These are phyloP conservation scores for Sinocyclocheilus grahami DNA, from an alignment of 2,113 vertebrate genomes.

Conservation along the genomic window DNA sequence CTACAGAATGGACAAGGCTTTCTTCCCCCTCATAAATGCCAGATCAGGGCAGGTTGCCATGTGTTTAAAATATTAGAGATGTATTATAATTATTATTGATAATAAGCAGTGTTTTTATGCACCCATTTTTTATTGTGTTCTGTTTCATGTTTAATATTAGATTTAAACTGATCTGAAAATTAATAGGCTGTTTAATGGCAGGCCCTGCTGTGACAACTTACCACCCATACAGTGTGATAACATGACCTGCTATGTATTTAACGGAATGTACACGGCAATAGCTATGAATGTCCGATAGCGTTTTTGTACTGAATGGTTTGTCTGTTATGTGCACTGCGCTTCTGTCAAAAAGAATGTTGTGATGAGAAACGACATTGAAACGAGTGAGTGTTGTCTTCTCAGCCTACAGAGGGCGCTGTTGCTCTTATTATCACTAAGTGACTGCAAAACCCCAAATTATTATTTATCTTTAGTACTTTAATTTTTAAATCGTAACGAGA, in stretches of 20 bases:
- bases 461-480: neutral
- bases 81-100: neutral
- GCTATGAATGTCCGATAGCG: neutral
- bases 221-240: neutral
- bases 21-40: neutral
- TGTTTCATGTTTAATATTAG: neutral
- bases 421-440: slow-evolving; percentile 17
- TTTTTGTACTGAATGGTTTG: neutral
- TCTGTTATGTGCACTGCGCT: no score
- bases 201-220: neutral
- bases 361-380: neutral
- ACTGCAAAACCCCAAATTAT: neutral
- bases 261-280: neutral
- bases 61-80: neutral
- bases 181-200: neutral
- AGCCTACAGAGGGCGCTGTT: slow-evolving; percentile 34
- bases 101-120: neutral
- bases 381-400: neutral
- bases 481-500: neutral
- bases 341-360: neutral
- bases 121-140: neutral
- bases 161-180: neutral
- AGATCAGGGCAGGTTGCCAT: neutral
- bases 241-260: neutral
- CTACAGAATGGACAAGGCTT: neutral